These are phyloP conservation scores for Chaetodon auriga DNA, from an alignment of 2,113 vertebrate species.

Conservation along the genomic window DNA sequence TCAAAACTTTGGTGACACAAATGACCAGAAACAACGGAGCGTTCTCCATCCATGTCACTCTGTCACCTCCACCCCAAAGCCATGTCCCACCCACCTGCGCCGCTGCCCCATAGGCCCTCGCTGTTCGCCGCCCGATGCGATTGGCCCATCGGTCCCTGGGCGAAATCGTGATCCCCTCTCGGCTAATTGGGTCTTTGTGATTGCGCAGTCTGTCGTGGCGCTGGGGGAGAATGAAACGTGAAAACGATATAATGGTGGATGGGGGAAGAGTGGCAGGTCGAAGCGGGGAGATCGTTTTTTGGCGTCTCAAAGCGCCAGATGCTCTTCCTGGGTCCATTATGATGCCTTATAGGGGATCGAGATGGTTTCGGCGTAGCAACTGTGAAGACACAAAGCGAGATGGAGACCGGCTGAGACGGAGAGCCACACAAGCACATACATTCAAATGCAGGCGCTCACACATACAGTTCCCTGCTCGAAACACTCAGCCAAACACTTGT, in stretches of 20 bases:
- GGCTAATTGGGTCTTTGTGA: slow-evolving; percentile 89
- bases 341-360: slow-evolving; percentile 82
- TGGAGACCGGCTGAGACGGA: slow-evolving; percentile 65
- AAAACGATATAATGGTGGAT: slow-evolving; percentile 78
- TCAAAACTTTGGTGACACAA: slow-evolving; percentile 93
- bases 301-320: slow-evolving; percentile 86
- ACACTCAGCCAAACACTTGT: neutral
- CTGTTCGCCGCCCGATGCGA: slow-evolving; percentile 54
- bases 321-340: slow-evolving; percentile 88
- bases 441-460: slow-evolving; percentile 48
- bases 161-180: slow-evolving; percentile 69
- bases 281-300: slow-evolving; percentile 59
- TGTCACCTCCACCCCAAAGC: slow-evolving; percentile 83
- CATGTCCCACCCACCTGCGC: slow-evolving; percentile 86
- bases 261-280: slow-evolving; percentile 80
- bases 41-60: slow-evolving; percentile 85
- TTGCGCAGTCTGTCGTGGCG: slow-evolving; percentile 85
- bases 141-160: slow-evolving; percentile 72
- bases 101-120: slow-evolving; percentile 87
- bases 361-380: slow-evolving; percentile 80
- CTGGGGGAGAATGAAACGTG: slow-evolving; percentile 78
- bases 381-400: slow-evolving; percentile 82
- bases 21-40: slow-evolving; percentile 90
- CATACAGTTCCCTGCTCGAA: slow-evolving; percentile 9
- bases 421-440: slow-evolving; percentile 48